Conservation (phyloP, 2,888 invertebrate species). For the Neelides folsomi region DNA sequence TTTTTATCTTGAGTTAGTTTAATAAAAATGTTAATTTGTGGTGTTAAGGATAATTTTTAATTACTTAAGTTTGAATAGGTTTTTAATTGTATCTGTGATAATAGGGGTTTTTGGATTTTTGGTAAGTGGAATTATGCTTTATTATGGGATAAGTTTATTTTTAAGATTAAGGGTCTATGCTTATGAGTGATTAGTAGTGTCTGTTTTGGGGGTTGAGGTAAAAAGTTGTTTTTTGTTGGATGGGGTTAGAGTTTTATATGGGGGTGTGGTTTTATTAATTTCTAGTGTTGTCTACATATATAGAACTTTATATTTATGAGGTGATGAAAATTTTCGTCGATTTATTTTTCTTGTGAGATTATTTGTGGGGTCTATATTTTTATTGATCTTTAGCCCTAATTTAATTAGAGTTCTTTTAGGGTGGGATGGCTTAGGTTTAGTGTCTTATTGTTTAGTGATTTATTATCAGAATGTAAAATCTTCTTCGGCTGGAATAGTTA, state of each 20-base stretch:
- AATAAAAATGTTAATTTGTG: slow-evolving; percentile 56
- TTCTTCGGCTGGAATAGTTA: slow-evolving; percentile 57
- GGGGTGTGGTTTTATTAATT: slow-evolving; percentile 52
- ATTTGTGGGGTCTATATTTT: slow-evolving; percentile 54
- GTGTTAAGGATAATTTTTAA: slow-evolving; percentile 45
- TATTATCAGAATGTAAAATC: slow-evolving; percentile 56
- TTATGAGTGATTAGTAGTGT: slow-evolving; percentile 38
- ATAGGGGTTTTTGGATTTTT: slow-evolving; percentile 42
- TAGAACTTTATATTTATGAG: slow-evolving; percentile 49
- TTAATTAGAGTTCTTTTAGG: slow-evolving; percentile 57
- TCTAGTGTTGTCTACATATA: slow-evolving; percentile 52
- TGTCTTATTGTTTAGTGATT: slow-evolving; percentile 59
- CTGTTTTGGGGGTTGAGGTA: slow-evolving; percentile 43
- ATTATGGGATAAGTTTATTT: no score
- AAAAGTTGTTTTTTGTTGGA: slow-evolving; percentile 48
- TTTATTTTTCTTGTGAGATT: slow-evolving; percentile 53
- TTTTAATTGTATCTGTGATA: slow-evolving; percentile 44
- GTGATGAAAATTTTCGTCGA: slow-evolving; percentile 47
- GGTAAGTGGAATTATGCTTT: neutral
- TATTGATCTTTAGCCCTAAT: slow-evolving; percentile 56
- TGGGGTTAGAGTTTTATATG: slow-evolving; percentile 52
- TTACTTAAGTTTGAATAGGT: slow-evolving; percentile 43
- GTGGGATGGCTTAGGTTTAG: slow-evolving; percentile 58
- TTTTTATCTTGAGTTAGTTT: slow-evolving; percentile 51
- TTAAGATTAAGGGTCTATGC: no score